Conservation (phyloP, 2,888 invertebrate genomes). For the Danaus chrysippus region DNA sequence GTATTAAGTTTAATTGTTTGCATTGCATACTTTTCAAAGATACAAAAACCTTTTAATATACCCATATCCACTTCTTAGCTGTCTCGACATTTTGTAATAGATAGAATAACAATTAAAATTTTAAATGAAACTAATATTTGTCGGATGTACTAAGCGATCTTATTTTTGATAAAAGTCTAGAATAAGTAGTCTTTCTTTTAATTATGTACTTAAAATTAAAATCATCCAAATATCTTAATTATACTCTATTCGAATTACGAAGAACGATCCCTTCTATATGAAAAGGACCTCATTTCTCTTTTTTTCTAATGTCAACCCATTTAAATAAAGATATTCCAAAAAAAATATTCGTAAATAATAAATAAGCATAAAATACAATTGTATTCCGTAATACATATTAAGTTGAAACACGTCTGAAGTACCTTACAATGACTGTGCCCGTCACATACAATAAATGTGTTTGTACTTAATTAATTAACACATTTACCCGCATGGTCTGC, state of each 20-base stretch:
- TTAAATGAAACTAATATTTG: too few species aligned
- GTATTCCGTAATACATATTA: not conserved
- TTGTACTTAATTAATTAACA: slow-evolving; percentile 41
- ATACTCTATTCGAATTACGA: too few species aligned
- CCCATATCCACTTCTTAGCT: too few species aligned
- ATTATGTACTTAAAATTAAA: not conserved
- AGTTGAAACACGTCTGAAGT: not conserved
- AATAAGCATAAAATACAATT: not conserved
- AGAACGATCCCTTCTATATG: not conserved
- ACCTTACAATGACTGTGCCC: not conserved
- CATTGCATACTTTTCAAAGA: too few species aligned
- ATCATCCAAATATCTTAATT: not conserved
- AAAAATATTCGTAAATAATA: not conserved
- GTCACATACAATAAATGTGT: slow-evolving; percentile 16
- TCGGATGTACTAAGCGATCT: too few species aligned
- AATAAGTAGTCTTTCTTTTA: not conserved
- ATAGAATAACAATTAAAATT: too few species aligned
- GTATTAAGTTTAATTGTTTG: too few species aligned
- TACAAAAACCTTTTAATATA: too few species aligned
- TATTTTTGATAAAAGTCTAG: too few species aligned
- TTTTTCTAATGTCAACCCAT: not conserved
- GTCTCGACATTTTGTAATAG: too few species aligned
- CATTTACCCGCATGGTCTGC: slow-evolving; percentile 57
- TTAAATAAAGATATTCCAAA: not conserved
- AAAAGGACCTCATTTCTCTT: too few species aligned